These are phyloP conservation scores for Nysson spinosus DNA, from an alignment of 2,888 invertebrate species.

Conservation along the genomic window DNA sequence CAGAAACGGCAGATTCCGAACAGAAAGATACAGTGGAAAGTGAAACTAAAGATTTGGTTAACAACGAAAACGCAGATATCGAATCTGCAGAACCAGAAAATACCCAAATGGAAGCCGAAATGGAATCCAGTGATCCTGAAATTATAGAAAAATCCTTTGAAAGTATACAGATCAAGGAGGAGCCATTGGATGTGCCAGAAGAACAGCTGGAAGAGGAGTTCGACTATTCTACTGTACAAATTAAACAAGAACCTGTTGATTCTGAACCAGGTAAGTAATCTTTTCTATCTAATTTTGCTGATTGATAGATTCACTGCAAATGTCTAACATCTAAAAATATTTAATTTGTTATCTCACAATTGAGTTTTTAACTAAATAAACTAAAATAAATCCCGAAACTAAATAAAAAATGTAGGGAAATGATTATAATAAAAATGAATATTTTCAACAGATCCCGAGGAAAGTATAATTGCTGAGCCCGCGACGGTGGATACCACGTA, in stretches of 20 bases:
- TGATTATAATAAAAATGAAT: constrained; percentile 10
- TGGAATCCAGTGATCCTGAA: constrained; percentile 75
- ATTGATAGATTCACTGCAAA: neutral
- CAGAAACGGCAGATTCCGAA: constrained; percentile 66
- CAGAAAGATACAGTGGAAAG: constrained; percentile 63
- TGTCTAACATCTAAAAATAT: neutral
- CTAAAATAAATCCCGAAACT: too few relatives aligned
- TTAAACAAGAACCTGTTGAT: constrained; percentile 70
- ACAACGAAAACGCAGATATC: constrained; percentile 76
- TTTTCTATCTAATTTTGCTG: neutral
- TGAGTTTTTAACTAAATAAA: neutral
- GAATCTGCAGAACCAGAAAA: constrained; percentile 76
- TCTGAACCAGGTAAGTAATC: constrained; percentile 65
- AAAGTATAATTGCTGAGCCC: constrained; percentile 77
- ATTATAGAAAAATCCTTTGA: constrained; percentile 79
- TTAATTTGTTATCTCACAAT: neutral
- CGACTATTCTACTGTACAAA: constrained; percentile 58
- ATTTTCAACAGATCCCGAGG: constrained; percentile 79
- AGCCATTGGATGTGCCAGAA: constrained; percentile 80
- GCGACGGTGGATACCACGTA: constrained; percentile 79
- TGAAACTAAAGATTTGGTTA: constrained; percentile 47
- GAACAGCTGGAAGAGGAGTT: constrained; percentile 60
- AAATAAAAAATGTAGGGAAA: neutral
- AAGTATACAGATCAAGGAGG: constrained; percentile 84
- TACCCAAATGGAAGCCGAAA: constrained; percentile 63